Conservation (phyloP, 2,797 vertebrate species). For the Atherinosoma microstoma region DNA sequence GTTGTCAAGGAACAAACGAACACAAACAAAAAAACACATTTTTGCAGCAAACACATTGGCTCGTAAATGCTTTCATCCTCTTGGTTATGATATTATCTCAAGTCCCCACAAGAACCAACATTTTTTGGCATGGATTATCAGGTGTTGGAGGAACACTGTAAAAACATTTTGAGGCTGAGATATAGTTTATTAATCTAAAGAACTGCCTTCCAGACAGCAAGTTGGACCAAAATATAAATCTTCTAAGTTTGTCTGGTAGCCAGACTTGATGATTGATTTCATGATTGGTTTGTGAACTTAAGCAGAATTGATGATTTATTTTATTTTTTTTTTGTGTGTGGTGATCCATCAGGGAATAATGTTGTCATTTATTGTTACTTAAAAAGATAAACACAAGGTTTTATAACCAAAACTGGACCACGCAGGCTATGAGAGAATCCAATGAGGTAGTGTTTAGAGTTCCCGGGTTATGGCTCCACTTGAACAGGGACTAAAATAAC, state of each 20-base stretch:
- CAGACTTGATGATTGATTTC: constrained; percentile 30
- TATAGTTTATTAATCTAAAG: neutral
- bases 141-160: too few species aligned
- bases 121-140: too few species aligned
- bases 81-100: too few species aligned
- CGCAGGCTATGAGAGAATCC: constrained; percentile 50
- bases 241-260: constrained; percentile 21
- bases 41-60: too few species aligned
- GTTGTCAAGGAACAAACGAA: neutral
- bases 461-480: constrained; percentile 62
- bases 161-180: too few species aligned
- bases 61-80: too few species aligned
- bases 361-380: constrained; percentile 36
- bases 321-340: neutral
- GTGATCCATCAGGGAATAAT: constrained; percentile 37
- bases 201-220: neutral
- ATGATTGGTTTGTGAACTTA: constrained; percentile 23
- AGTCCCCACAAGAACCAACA: too few species aligned
- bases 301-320: constrained; percentile 32
- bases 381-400: constrained; percentile 62
- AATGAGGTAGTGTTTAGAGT: constrained; percentile 61
- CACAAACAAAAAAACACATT: neutral
- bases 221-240: constrained; percentile 11
- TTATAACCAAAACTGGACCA: constrained; percentile 62
- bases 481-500: constrained; percentile 72